phyloP scores from a whole-genome alignment of 2,888 invertebrate genomes.

The Desoria tigrina region DNA sequence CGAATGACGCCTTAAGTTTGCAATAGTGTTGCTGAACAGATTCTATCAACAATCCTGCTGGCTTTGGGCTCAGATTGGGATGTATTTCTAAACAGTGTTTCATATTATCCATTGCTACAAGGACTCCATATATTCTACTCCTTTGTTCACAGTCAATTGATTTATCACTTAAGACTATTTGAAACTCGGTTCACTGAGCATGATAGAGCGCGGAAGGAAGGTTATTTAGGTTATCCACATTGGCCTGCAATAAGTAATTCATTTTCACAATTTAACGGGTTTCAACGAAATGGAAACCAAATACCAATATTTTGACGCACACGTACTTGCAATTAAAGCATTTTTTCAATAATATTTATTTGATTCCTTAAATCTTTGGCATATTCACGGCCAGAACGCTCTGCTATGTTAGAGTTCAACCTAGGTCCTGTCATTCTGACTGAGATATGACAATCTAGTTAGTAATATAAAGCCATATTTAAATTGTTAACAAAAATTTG shows the following conservation, averaged over 20 bases:
- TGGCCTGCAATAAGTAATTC: slow-evolving; percentile 32
- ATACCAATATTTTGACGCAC: no score
- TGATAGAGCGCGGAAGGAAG: slow-evolving; percentile 40
- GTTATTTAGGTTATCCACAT: slow-evolving; percentile 32
- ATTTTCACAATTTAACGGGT: no score
- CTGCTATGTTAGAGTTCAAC: slow-evolving; percentile 62
- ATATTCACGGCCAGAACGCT: slow-evolving; percentile 60
- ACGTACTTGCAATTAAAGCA: slow-evolving; percentile 77
- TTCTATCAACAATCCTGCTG: no score
- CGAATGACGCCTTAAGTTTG: slow-evolving; percentile 10
- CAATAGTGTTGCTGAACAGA: slow-evolving; percentile 17
- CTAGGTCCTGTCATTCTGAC: slow-evolving; percentile 62
- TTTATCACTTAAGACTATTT: slow-evolving; percentile 35
- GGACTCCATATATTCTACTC: slow-evolving; percentile 29
- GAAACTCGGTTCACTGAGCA: slow-evolving; percentile 41
- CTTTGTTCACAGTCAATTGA: slow-evolving; percentile 23
- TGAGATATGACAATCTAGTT: no score
- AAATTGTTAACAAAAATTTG: no score
- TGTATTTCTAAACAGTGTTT: slow-evolving; percentile 31
- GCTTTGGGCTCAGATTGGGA: background rate
- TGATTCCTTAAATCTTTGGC: slow-evolving; percentile 70
- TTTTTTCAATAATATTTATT: slow-evolving; percentile 73
- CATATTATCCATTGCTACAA: slow-evolving; percentile 43
- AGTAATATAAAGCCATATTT: no score
- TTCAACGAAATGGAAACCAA: no score